These are phyloP conservation scores for Cathartes aura DNA, from an alignment of 2,113 vertebrate genomes.

Conservation along the genomic window DNA sequence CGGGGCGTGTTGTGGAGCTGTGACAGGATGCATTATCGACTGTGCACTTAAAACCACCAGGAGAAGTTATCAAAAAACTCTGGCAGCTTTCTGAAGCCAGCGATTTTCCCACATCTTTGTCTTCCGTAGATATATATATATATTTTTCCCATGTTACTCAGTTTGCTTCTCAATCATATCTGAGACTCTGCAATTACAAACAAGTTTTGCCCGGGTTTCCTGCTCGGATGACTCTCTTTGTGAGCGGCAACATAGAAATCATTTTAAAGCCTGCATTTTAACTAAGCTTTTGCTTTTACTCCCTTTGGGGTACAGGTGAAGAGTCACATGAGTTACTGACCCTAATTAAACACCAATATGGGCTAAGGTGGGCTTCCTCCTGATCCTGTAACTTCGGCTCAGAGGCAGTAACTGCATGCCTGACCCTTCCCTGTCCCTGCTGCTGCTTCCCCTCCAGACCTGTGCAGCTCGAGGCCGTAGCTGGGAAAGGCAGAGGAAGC, in stretches of 20 bases:
- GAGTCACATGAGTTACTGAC: background rate
- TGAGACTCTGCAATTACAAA: background rate
- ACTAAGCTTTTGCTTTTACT: background rate
- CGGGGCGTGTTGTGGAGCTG: background rate
- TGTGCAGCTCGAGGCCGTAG: fast-evolving
- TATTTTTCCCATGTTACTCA: background rate
- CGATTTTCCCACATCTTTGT: background rate
- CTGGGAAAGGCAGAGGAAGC: background rate
- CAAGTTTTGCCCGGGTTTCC: background rate
- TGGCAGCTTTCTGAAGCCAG: background rate
- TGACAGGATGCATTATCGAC: fast-evolving
- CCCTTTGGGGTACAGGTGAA: background rate
- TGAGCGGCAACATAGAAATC: background rate
- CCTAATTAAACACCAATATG: background rate
- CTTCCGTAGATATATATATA: background rate
- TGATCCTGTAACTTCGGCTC: background rate
- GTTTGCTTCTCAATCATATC: background rate
- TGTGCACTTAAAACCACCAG: background rate
- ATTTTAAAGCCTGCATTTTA: background rate
- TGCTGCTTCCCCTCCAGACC: background rate
- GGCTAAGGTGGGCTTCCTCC: background rate
- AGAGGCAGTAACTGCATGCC: background rate
- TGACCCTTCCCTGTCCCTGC: background rate
- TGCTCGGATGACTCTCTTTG: background rate
- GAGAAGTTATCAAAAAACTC: background rate